These are phyloP conservation scores for Tylochromis polylepis DNA, from an alignment of 2,113 vertebrate species.

Conservation along the genomic window DNA sequence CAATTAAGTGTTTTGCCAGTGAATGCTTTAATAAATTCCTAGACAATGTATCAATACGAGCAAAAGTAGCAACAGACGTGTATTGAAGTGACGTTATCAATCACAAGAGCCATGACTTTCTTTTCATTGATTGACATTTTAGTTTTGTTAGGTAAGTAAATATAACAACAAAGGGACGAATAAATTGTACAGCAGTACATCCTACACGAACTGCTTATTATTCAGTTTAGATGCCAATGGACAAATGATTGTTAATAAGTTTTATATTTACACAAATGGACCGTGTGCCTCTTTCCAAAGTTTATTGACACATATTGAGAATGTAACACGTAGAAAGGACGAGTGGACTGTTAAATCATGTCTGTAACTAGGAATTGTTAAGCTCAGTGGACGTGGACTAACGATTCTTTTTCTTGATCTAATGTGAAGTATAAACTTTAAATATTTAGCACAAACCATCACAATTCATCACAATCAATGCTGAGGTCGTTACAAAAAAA, in stretches of 20 bases:
- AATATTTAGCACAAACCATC: background rate
- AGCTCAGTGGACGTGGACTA: background rate
- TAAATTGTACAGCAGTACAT: background rate
- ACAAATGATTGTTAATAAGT: background rate
- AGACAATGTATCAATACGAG: background rate
- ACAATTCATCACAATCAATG: fast-evolving
- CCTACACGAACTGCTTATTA: background rate
- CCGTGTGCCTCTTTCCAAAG: background rate
- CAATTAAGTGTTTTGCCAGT: background rate
- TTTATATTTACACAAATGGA: background rate
- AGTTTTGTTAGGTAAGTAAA: background rate
- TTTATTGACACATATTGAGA: background rate
- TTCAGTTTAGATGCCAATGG: background rate
- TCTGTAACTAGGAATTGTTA: background rate
- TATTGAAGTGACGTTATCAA: background rate
- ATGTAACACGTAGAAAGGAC: background rate
- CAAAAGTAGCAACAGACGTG: background rate
- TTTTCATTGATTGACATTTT: background rate
- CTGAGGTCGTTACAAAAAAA: background rate
- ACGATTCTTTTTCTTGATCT: background rate
- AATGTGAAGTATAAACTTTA: background rate
- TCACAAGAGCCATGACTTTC: background rate
- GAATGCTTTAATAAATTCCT: background rate
- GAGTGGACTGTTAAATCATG: background rate
- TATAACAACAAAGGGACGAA: background rate